Evolutionary conservation across 2,113 vertebrate species (phyloP).

Genomic region (Equus quagga): DNA sequence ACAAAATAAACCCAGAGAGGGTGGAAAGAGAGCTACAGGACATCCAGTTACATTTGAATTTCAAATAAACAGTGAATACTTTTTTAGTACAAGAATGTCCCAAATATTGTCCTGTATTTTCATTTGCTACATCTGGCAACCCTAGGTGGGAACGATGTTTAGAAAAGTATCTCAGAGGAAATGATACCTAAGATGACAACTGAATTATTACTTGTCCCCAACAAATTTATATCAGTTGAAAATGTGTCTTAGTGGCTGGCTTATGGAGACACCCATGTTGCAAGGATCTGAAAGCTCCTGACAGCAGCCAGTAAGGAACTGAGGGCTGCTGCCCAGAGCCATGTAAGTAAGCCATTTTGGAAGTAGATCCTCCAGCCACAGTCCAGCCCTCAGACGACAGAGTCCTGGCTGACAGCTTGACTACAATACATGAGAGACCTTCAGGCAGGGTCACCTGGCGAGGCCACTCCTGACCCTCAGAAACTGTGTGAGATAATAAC

Average conservation of each 20-base stretch:
- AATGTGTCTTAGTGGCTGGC: background rate
- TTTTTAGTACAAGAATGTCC: background rate
- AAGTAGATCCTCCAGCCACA: background rate
- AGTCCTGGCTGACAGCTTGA: background rate
- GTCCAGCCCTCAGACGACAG: background rate
- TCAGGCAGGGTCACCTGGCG: background rate
- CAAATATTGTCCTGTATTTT: slow-evolving; percentile 21
- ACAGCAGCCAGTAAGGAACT: background rate
- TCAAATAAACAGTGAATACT: background rate
- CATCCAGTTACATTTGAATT: background rate
- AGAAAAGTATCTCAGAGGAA: background rate
- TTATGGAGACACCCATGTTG: background rate
- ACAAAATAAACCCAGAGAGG: background rate
- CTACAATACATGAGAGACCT: background rate
- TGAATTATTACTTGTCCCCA: background rate
- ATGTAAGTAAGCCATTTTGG: background rate
- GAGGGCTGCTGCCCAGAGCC: background rate
- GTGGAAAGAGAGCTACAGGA: background rate
- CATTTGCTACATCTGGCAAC: background rate
- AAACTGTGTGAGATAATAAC: background rate
- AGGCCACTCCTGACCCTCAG: background rate
- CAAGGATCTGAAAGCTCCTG: background rate
- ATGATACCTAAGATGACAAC: slow-evolving; percentile 5
- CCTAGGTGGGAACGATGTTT: background rate
- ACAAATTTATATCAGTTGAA: background rate